Evolutionary conservation across 2,797 vertebrate species (phyloP), one percentile per base, ranked within the genome.

Genomic region (Hipposideros larvatus): DNA sequence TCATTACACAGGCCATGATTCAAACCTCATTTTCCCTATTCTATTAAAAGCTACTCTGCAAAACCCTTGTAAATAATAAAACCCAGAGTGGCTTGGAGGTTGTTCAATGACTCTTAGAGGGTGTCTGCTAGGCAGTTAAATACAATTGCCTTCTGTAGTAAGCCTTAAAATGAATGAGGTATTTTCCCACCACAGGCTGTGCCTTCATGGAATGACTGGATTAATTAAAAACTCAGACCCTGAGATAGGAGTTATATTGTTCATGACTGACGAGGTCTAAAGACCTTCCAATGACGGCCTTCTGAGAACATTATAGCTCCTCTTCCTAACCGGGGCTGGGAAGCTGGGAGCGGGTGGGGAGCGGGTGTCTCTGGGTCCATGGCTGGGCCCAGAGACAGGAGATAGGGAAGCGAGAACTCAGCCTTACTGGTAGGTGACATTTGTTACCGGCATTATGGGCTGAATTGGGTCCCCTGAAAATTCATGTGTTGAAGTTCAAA

Each of bases 31-130:
- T 55, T 48, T 61, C 46, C 48, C 24, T 75, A 59, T 28, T 75
- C 78, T 73, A 59, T 86, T 93, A 95, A 95, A 71, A 87, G 41
- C 24, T 65, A 77, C 51, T 71, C 43, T 96, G 85, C 31, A 41
- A 90, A 93, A 94, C 34, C 53, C 46, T 93, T 92, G 15, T 71
- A 89, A 94, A 83, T 91, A 70, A 94, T 66, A 89, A 88, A 91
- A 79, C 21, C 66, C 78, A 82, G 66, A 26, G 24, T 66, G 73
- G 43, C 41, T 95, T 82, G 53, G 70, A 78, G 28, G 57, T 24
- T 57, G 48, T 80, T 89, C 88, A 91, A 14, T 73, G 41, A 87
- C 31, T 88, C 65, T 74, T 57, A 37, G 48, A 71, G 26, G 26
- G 53, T 84, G 51, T 95, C 87, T 80, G 2, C 59, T 34, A 43